Conservation (phyloP, 1,140 invertebrate genomes). For the Heliothis virescens region DNA sequence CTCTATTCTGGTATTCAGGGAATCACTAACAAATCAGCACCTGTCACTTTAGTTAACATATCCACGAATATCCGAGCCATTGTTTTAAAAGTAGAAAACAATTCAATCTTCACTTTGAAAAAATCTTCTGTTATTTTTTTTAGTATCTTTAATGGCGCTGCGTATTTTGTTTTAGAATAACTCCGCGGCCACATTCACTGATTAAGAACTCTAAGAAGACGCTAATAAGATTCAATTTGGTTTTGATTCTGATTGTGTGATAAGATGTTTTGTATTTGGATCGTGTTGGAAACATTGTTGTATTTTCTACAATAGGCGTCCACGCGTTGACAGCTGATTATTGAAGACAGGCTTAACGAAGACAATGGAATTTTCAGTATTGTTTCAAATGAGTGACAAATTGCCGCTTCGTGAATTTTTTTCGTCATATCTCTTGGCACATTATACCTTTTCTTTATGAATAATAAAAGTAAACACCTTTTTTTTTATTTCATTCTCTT, state of each 20-base stretch:
- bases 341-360: conserved; percentile 56
- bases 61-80: conserved; percentile 68
- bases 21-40: conserved; percentile 73
- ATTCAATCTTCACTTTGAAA: conserved; percentile 69
- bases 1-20: conserved; percentile 68
- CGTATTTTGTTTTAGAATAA: conserved; percentile 49
- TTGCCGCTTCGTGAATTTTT: conserved; percentile 50
- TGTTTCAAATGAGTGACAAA: conserved; percentile 70
- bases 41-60: conserved; percentile 70
- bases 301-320: conserved; percentile 67
- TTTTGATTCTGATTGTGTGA: neutral
- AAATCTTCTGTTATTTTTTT: conserved; percentile 61
- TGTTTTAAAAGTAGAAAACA: conserved; percentile 71
- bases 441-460: conserved; percentile 53
- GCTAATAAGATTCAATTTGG: conserved; percentile 54
- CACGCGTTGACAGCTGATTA: conserved; percentile 70
- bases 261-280: conserved; percentile 46
- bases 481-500: conserved; percentile 46
- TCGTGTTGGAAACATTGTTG: conserved; percentile 61
- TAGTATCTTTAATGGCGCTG: conserved; percentile 59
- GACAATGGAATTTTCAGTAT: conserved; percentile 65
- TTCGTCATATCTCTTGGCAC: conserved; percentile 56
- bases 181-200: neutral
- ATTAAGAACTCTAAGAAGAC: conserved; percentile 16
- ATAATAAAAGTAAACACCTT: conserved; percentile 48